phyloP scores from a whole-genome alignment of 2,888 invertebrate species.

The Tetramorium bicarinatum region DNA sequence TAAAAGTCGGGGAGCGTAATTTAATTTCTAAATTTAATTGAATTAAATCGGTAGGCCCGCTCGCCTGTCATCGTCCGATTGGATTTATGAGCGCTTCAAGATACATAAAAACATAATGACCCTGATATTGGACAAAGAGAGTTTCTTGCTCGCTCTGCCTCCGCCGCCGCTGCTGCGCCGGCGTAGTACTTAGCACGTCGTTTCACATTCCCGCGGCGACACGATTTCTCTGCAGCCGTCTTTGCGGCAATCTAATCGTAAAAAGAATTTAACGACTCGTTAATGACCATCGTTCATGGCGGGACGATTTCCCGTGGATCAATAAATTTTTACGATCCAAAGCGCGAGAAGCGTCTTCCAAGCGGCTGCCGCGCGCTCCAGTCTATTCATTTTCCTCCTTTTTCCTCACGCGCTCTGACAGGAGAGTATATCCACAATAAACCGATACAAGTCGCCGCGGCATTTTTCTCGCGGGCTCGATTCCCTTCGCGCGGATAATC shows the following conservation, averaged over 20 bases:
- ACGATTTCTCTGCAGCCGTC: conserved; percentile 27
- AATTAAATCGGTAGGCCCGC: conserved; percentile 19
- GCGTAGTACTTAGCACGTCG: conserved; percentile 40
- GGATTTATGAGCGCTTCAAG: conserved; percentile 27
- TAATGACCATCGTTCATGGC: conserved; percentile 18
- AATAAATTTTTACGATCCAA: conserved; percentile 41
- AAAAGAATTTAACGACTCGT: conserved; percentile 33
- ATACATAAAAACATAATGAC: conserved; percentile 42
- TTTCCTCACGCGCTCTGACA: not conserved
- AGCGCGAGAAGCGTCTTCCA: not conserved
- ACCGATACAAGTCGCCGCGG: conserved; percentile 28
- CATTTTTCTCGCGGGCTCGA: conserved; percentile 38
- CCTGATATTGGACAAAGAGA: not conserved
- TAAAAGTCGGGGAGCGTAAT: not conserved
- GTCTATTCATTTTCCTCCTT: not conserved
- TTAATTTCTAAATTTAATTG: conserved; percentile 25
- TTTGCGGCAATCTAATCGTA: conserved; percentile 31
- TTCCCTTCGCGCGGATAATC: conserved; percentile 42
- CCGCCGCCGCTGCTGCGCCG: too few species aligned
- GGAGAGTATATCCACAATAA: not conserved
- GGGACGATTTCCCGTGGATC: conserved; percentile 28
- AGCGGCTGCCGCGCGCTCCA: not conserved
- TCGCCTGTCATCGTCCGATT: not conserved
- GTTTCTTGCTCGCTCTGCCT: conserved; percentile 6
- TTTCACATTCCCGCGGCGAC: conserved; percentile 43